Evolutionary conservation across 2,888 invertebrate genomes (phyloP).

Genomic region (Tiliacea aurago): DNA sequence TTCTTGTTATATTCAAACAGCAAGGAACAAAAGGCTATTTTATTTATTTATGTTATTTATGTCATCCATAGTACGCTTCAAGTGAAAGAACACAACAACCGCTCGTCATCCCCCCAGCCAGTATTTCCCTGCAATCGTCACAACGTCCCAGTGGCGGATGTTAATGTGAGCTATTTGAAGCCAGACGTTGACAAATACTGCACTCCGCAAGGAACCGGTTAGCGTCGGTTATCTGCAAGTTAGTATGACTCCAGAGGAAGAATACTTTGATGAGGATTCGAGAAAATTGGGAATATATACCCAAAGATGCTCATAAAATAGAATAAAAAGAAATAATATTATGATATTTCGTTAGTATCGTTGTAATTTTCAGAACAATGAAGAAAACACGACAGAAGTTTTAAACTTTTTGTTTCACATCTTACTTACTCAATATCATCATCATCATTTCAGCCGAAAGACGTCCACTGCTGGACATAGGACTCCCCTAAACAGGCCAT

Average conservation of each 20-base stretch:
- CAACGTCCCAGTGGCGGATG: slow-evolving; percentile 79
- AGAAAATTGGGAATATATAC: slow-evolving; percentile 1
- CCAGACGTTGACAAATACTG: slow-evolving; percentile 85
- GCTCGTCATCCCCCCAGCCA: slow-evolving; percentile 27
- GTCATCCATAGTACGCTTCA: no score
- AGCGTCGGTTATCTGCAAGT: slow-evolving; percentile 73
- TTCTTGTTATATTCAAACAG: no score
- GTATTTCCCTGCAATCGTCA: slow-evolving; percentile 78
- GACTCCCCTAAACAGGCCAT: no score
- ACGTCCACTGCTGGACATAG: no score
- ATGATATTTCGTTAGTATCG: neutral
- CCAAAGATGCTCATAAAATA: neutral
- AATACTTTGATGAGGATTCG: slow-evolving; percentile 37
- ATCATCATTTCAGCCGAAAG: no score
- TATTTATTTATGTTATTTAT: no score
- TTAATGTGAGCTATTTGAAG: slow-evolving; percentile 88
- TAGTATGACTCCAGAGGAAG: slow-evolving; percentile 13
- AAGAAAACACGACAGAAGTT: neutral
- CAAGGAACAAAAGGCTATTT: no score
- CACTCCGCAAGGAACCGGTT: slow-evolving; percentile 80
- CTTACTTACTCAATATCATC: no score
- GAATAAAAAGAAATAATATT: neutral
- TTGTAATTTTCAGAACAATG: neutral
- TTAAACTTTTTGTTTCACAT: neutral
- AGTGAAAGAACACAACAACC: neutral